Evolutionary conservation across 1,140 invertebrate species (phyloP), one percentile per base, ranked within the genome.

Genomic region (Macrotrachela quadricornifera): DNA sequence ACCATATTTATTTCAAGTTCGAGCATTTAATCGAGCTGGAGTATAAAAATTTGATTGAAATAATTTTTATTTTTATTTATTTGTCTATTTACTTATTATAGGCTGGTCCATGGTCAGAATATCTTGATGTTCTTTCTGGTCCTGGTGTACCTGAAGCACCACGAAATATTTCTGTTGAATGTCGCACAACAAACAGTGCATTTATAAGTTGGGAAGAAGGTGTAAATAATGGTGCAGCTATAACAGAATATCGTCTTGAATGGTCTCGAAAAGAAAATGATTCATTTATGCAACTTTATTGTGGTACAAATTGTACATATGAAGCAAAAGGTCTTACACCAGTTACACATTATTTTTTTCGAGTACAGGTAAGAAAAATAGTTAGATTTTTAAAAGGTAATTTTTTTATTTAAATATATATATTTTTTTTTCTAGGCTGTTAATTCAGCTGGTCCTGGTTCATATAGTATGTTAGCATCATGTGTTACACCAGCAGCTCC

Each of bases 241-340:
- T 88, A 18, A 73, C 75, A 30, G 80, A 83, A 55, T 87, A 85
- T 62, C 71, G 75, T 36, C 70, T 87, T 54, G 81, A 85, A 65
- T 77, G 80, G 75, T 50, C 30, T 50, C 39, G 21, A 36, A 54
- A 50, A 47, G 39, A 54, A 38, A 30, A 46, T 8, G 10, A 39
- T 13, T 36, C 49, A 55, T 40, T 45, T 46, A 60, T 60, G n/a
- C 65, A 71, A 69, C 57, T 73, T 40, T 74, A 70, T 58, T 59
- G 61, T 55, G 74, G 75, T 54, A 59, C 69, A 52, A 63, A 61
- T 46, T 68, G 72, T 6, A 73, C 60, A 54, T 77, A 73, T 62
- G 78, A 83, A 60, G 73, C 82, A n/a, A 78, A 76, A 60, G 75
- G 77, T 56, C 68, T 86, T 51, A 69, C 71, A 4, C 82, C 83